Conservation (phyloP, 2,113 vertebrate genomes). For the Henicopernis longicauda region DNA sequence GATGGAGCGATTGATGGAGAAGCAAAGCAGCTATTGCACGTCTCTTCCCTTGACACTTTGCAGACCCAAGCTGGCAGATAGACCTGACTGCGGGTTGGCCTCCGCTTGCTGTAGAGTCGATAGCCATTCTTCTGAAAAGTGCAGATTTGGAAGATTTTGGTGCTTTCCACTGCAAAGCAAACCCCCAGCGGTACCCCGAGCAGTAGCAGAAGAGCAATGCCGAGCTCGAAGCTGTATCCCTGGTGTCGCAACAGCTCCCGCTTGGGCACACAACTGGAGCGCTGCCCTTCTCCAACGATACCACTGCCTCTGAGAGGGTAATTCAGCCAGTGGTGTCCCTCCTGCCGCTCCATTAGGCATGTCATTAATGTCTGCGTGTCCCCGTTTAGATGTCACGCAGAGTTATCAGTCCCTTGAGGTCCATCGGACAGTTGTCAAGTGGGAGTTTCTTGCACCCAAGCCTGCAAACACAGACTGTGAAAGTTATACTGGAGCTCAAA, state of each 20-base stretch:
- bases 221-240: neutral
- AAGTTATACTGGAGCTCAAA: neutral
- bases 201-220: neutral
- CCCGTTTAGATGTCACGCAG: neutral
- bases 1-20: neutral
- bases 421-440: accelerated
- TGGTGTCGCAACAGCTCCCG: accelerated
- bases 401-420: neutral
- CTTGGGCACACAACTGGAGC: neutral
- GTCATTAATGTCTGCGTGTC: accelerated
- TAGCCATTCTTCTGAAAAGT: neutral
- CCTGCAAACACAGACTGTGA: neutral
- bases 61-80: neutral
- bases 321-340: neutral
- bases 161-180: neutral
- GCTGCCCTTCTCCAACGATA: neutral
- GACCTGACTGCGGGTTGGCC: neutral
- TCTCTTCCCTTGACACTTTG: neutral
- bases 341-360: neutral
- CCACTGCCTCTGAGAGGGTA: accelerated
- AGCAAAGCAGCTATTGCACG: neutral
- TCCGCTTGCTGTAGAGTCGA: neutral
- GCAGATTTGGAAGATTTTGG: neutral
- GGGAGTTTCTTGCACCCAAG: neutral
- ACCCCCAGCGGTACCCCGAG: accelerated